These are phyloP conservation scores for Pluvialis apricaria DNA, from an alignment of 2,113 vertebrate genomes.

Conservation along the genomic window DNA sequence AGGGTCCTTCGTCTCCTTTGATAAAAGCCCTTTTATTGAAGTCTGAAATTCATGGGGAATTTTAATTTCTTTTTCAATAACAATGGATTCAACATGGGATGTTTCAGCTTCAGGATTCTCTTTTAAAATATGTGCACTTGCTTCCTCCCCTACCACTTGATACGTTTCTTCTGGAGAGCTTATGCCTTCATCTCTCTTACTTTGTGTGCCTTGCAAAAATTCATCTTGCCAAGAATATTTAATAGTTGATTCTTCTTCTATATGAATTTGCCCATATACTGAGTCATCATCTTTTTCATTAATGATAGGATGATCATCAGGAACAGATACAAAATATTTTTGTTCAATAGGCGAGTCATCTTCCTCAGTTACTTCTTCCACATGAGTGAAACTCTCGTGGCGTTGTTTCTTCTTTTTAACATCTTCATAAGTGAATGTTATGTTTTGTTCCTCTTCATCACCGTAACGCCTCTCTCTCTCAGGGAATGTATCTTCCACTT, in stretches of 20 bases:
- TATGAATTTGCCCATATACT: slow-evolving; percentile 84
- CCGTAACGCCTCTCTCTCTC: background rate
- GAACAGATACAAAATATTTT: slow-evolving; percentile 91
- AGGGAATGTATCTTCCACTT: slow-evolving; percentile 78
- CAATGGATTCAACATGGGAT: slow-evolving; percentile 65
- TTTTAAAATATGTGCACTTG: slow-evolving; percentile 47
- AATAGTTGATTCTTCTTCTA: slow-evolving; percentile 77
- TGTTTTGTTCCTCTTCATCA: slow-evolving; percentile 48
- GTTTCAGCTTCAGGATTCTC: slow-evolving; percentile 53
- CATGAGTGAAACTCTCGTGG: background rate
- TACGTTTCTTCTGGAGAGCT: slow-evolving; percentile 42
- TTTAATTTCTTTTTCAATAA: slow-evolving; percentile 90
- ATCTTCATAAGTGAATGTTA: background rate
- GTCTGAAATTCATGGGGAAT: slow-evolving; percentile 85
- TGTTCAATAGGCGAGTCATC: slow-evolving; percentile 78
- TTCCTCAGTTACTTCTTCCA: slow-evolving; percentile 74
- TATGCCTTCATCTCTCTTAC: slow-evolving; percentile 14
- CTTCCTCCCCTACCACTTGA: slow-evolving; percentile 15
- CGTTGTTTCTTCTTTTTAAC: slow-evolving; percentile 51
- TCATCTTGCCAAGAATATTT: slow-evolving; percentile 82
- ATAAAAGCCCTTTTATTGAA: slow-evolving; percentile 80
- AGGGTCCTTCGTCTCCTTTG: slow-evolving; percentile 80
- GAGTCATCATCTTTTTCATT: slow-evolving; percentile 77
- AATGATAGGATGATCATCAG: slow-evolving; percentile 82
- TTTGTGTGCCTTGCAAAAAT: slow-evolving; percentile 73